These are phyloP conservation scores for Notolepis coatsorum DNA, from an alignment of 2,797 vertebrate species.

Conservation along the genomic window DNA sequence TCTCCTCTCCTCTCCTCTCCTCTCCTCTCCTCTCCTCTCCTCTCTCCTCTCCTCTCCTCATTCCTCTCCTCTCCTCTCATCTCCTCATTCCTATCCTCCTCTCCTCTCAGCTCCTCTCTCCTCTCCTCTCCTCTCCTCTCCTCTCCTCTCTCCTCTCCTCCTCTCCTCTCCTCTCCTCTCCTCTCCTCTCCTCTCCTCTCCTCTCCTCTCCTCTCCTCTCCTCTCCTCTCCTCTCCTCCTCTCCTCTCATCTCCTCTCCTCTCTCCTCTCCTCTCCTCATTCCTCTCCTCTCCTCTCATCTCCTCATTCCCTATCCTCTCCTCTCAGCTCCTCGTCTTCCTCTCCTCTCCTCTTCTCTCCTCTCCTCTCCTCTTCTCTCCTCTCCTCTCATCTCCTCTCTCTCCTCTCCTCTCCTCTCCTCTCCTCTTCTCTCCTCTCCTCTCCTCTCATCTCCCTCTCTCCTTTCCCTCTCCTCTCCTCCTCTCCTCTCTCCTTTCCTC, in stretches of 20 bases:
- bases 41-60: too few species aligned
- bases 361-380: slow-evolving; percentile 2
- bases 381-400: too few species aligned
- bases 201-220: neutral
- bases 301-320: neutral
- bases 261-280: neutral
- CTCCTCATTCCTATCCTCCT: neutral
- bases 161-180: neutral
- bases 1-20: too few species aligned
- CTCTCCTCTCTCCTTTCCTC: too few species aligned
- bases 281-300: too few species aligned
- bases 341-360: neutral
- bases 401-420: too few species aligned
- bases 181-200: neutral
- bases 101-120: neutral
- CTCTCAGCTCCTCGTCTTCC: neutral
- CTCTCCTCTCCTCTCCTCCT: neutral
- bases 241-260: neutral
- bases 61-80: slow-evolving; percentile 18
- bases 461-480: too few species aligned
- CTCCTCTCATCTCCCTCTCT: too few species aligned
- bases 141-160: neutral
- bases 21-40: too few species aligned
- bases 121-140: neutral
- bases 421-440: too few species aligned